Evolutionary conservation across 1,140 invertebrate genomes (phyloP), one percentile per base, ranked within the genome.

Genomic region (Euglossa dilemma): DNA sequence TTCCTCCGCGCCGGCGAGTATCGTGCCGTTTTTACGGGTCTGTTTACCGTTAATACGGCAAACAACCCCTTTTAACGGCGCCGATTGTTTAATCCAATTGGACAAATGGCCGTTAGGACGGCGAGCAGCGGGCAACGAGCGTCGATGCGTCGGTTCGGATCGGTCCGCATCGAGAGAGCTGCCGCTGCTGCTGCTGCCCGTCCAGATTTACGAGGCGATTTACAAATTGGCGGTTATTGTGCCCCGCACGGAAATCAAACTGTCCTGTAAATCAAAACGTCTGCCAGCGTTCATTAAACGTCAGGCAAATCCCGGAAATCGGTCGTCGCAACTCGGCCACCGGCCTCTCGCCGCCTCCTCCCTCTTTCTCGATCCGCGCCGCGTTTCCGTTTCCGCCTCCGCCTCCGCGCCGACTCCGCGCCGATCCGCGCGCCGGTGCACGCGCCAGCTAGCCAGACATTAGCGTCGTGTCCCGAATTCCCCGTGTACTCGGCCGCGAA

Each of bases 181-280:
- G 25, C 23, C n/a, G 23, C 56, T 23, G 20, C n/a, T 59, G 50
- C 79, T 72, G 79, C 79, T 56, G 80, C 80, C 67, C 85, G 72
- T 71, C 87, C 90, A 93, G 91, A 94, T 94, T 94, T 94, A 94
- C 91, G 93, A 93, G 90, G 91, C 91, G 93, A 94, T 94, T 94
- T 93, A 93, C 93, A 94, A 94, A 94, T 94, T 94, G 93, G 93
- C 91, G 93, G 93, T 94, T 94, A 94, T 94, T 94, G 93, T 93
- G 90, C 89, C 86, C 89, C 88, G 90, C 86, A 89, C 90, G 91
- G 92, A 93, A 94, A 93, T 93, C 92, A 94, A 94, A 94, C 93
- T 93, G 92, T 93, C 91, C 92, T 89, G 86, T 94, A 94, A 94
- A 94, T 94, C 93, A 94, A 93, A 94, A 92, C 89, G 91, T 93